Evolutionary conservation across 2,113 vertebrate species (phyloP), one percentile per base, ranked within the genome.

Genomic region (Marmota flaviventris): DNA sequence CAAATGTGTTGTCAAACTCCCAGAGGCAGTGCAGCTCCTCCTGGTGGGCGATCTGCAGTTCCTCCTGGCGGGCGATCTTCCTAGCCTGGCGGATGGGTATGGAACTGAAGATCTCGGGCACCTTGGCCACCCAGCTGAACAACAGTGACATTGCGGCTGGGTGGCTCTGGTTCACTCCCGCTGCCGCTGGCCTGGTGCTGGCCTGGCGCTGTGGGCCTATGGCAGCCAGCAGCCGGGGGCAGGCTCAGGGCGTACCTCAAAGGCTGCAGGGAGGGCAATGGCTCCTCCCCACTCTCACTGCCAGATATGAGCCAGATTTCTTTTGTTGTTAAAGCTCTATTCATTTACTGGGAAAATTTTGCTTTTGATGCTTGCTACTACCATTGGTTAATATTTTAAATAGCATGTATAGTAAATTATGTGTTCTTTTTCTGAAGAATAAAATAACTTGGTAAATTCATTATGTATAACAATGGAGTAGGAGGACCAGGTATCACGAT

Each of bases 31-130:
- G 98, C 95, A 98, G 97, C 75, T 99, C 99, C 98, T 99, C 99
- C 83, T 99, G 99, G 37, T 99, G 99, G 58, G 99, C 99, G 72
- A 99, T 99, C 98, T 99, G 39, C 39, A 98, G 97, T 76, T 99
- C 99, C 98, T 99, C 99, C 83, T 99, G 99, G 37, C 99, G 99
- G 58, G 99, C 99, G 72, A 99, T 99, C 98, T 99, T 99, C 87
- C 99, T 99, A 2, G 99, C 99, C 98, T 99, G 99, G 84, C 99
- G 98, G 97, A 99, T 98, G 77, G 99, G 99, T 97, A 45, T 45
- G 45, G 45, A 45, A 45, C 99, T 99, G 98, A 99, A 99, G 98
- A 99, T 99, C 98, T 99, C 99, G 95, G 99, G 99, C 98, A 99
- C 99, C 99, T 99, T 45, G 45, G 45, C 45, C 45, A 45, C 45